Conservation (phyloP, 2,797 vertebrate species). For the Heterohyrax brucei region DNA sequence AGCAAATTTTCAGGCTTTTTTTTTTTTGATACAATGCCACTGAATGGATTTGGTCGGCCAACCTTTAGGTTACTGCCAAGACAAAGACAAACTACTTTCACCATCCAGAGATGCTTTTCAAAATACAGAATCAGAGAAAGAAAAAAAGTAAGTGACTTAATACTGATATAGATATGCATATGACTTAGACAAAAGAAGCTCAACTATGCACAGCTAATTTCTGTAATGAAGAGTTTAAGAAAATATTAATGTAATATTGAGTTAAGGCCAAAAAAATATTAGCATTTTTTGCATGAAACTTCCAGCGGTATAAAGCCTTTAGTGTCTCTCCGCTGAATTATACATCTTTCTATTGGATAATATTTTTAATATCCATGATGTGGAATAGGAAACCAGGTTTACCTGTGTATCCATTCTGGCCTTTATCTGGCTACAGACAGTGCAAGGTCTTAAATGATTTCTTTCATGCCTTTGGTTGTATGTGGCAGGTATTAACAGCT, state of each 20-base stretch:
- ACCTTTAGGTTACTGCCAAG: too few species aligned
- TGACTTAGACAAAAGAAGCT: background rate
- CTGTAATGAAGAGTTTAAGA: background rate
- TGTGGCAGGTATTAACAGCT: background rate
- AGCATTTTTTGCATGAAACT: background rate
- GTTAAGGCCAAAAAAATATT: background rate
- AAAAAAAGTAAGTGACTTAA: background rate
- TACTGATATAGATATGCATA: background rate
- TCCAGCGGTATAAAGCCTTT: background rate
- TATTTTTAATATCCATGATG: background rate
- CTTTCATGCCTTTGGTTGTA: background rate
- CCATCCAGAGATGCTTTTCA: background rate
- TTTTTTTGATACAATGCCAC: too few species aligned
- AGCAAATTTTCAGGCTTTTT: too few species aligned
- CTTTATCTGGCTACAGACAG: background rate
- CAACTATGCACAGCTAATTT: background rate
- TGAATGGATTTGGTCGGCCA: too few species aligned
- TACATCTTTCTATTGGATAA: background rate
- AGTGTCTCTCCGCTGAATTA: background rate
- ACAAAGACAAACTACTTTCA: too few species aligned
- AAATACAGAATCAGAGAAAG: background rate
- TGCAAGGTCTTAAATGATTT: background rate
- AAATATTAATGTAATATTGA: background rate
- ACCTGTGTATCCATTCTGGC: background rate
- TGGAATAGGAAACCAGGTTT: background rate